Evolutionary conservation across 2,888 invertebrate species (phyloP).

Genomic region (Dolomedes plantarius): DNA sequence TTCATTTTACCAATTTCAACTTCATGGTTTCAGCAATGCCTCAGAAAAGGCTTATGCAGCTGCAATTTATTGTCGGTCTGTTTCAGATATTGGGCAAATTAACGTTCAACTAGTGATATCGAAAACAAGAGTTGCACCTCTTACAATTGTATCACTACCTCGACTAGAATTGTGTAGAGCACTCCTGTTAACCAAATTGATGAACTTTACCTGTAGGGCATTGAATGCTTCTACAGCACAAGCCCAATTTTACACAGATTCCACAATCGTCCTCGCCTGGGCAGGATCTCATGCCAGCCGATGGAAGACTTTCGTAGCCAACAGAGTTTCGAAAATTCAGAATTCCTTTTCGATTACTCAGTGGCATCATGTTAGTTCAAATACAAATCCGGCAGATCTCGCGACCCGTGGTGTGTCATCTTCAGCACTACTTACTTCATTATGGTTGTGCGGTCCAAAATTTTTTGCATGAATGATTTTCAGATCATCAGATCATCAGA

Average conservation of each 20-base stretch:
- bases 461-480: neutral
- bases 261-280: conserved; percentile 72
- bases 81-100: conserved; percentile 20
- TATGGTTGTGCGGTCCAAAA: conserved; percentile 74
- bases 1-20: conserved; percentile 13
- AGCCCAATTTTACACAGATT: no score
- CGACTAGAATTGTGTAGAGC: neutral
- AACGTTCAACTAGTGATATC: conserved; percentile 3
- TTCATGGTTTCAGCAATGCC: conserved; percentile 73
- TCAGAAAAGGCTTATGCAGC: conserved; percentile 73
- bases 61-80: conserved; percentile 44
- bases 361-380: neutral
- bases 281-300: conserved; percentile 42
- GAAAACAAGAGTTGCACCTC: conserved; percentile 73
- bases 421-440: conserved; percentile 44
- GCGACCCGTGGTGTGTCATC: conserved; percentile 73
- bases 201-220: conserved; percentile 17
- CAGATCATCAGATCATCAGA: no score
- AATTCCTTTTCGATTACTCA: conserved; percentile 9
- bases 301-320: conserved; percentile 73
- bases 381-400: conserved; percentile 75
- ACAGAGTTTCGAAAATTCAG: conserved; percentile 74
- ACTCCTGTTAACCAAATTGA: conserved; percentile 37
- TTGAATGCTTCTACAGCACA: neutral
- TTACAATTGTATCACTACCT: conserved; percentile 73